Conservation (phyloP, 2,113 vertebrate genomes). For the Corvus cornix region DNA sequence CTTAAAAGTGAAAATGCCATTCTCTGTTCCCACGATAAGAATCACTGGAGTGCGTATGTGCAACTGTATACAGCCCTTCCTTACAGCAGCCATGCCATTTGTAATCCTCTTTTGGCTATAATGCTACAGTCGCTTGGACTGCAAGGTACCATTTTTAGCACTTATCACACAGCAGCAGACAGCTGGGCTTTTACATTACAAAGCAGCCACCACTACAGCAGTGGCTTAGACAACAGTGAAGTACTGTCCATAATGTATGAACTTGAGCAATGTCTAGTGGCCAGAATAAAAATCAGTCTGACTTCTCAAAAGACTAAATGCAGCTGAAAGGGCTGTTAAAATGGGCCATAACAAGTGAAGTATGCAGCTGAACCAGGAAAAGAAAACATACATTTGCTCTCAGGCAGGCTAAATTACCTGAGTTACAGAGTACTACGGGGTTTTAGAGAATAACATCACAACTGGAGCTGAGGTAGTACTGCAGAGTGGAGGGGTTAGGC, state of each 20-base stretch:
- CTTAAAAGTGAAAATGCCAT: background rate
- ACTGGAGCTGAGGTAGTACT: background rate
- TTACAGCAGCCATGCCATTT: background rate
- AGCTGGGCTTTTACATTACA: background rate
- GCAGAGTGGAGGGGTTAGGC: background rate
- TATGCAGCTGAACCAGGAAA: background rate
- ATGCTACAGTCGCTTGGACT: background rate
- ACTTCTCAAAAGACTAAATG: background rate
- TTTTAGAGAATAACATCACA: background rate
- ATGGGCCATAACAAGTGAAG: background rate
- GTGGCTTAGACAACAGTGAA: background rate
- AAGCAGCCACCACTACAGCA: background rate
- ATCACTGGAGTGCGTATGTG: background rate
- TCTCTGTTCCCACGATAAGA: background rate
- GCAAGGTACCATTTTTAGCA: background rate
- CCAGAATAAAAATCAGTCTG: conserved; percentile 11
- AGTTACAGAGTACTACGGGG: background rate
- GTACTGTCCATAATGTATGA: background rate
- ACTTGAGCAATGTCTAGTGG: background rate
- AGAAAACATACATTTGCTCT: background rate
- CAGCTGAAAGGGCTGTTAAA: background rate
- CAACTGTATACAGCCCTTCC: background rate
- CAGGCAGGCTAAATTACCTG: background rate
- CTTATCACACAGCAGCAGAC: conserved; percentile 38
- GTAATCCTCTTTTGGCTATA: background rate